Percentiles rank a stretch among this genome's conserved stretches.
Evolutionary conservation across 2,888 invertebrate species (phyloP).

Genomic region (Leucoma salicis): DNA sequence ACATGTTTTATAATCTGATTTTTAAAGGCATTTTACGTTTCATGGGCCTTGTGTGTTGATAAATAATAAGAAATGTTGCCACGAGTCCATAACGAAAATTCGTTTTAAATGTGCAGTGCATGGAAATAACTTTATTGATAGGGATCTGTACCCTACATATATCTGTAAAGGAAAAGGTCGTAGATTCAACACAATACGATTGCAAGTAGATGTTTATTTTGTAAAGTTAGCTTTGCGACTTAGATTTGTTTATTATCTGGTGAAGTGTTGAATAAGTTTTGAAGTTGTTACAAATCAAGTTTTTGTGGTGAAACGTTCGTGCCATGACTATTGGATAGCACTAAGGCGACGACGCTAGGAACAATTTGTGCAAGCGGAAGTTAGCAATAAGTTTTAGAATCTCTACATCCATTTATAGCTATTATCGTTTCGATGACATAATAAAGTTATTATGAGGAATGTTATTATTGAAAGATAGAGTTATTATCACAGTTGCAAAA

Average conservation of each 20-base stretch:
- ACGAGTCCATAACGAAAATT: slow-evolving; percentile 47
- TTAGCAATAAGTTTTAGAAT: slow-evolving; percentile 36
- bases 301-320: slow-evolving; percentile 30
- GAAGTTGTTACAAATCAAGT: slow-evolving; percentile 36
- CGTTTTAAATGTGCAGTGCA: slow-evolving; percentile 46
- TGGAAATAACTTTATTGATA: slow-evolving; percentile 48
- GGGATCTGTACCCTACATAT: slow-evolving; percentile 36
- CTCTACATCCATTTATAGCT: slow-evolving; percentile 45
- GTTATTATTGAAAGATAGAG: slow-evolving; percentile 19
- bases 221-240: slow-evolving; percentile 30
- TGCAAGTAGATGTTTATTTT: slow-evolving; percentile 37
- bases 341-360: slow-evolving; percentile 9
- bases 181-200: slow-evolving; percentile 34
- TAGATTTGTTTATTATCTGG: slow-evolving; percentile 34
- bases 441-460: slow-evolving; percentile 43
- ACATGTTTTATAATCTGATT: slow-evolving; percentile 78
- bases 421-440: slow-evolving; percentile 43
- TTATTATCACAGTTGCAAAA: slow-evolving; percentile 6
- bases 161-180: slow-evolving; percentile 30
- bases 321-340: slow-evolving; percentile 23
- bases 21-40: slow-evolving; percentile 74
- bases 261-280: slow-evolving; percentile 34
- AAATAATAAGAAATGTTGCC: slow-evolving; percentile 66
- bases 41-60: slow-evolving; percentile 64
- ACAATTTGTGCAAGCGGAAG: slow-evolving; percentile 37